These are phyloP conservation scores for Sinotaia quadrata DNA, from an alignment of 2,888 invertebrate species.

Conservation along the genomic window DNA sequence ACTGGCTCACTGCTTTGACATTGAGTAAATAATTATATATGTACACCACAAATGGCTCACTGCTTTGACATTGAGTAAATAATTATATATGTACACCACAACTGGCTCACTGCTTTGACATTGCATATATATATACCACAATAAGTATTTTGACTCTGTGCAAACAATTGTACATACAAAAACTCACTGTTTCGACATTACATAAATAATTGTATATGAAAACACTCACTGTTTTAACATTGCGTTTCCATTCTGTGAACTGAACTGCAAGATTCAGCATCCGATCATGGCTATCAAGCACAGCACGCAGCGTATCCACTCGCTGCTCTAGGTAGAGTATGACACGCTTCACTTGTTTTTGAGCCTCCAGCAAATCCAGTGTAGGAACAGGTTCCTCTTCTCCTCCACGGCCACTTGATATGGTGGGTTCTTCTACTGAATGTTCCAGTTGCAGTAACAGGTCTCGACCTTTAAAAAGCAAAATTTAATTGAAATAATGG, in stretches of 20 bases:
- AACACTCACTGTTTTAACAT: slow-evolving; percentile 56
- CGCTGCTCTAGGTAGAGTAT: slow-evolving; percentile 64
- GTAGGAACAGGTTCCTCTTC: slow-evolving; percentile 57
- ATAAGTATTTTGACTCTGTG: too few relatives aligned
- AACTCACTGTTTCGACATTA: not conserved
- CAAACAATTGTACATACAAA: too few relatives aligned
- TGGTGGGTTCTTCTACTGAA: slow-evolving; percentile 20
- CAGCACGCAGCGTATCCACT: slow-evolving; percentile 60
- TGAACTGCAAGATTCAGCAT: slow-evolving; percentile 54
- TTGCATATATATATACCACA: too few relatives aligned
- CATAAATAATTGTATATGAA: not conserved
- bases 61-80: too few relatives aligned
- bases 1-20: too few relatives aligned
- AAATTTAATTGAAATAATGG: too few relatives aligned
- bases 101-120: too few relatives aligned
- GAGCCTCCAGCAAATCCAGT: slow-evolving; percentile 63
- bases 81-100: too few relatives aligned
- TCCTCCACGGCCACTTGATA: slow-evolving; percentile 41
- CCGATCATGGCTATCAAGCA: slow-evolving; percentile 54
- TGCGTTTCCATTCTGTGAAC: slow-evolving; percentile 53
- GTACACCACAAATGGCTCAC: too few relatives aligned
- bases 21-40: too few relatives aligned
- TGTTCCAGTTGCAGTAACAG: slow-evolving; percentile 59
- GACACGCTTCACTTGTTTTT: slow-evolving; percentile 62
- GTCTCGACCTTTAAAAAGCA: slow-evolving; percentile 57